Conservation (phyloP, 2,113 vertebrate species). For the Amphiprion ocellaris region DNA sequence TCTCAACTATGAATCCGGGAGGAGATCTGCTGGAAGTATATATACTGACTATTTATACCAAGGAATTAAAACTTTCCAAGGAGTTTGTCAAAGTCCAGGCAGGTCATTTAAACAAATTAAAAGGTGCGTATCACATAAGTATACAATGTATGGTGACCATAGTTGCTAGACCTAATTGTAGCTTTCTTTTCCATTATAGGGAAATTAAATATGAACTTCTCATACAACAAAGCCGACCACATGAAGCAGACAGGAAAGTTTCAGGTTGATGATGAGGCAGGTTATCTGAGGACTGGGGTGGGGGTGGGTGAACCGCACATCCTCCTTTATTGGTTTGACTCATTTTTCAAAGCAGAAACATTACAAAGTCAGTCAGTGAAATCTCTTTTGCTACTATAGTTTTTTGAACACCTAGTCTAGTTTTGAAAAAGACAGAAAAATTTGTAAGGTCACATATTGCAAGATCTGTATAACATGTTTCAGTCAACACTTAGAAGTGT, state of each 20-base stretch:
- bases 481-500: too few relatives aligned
- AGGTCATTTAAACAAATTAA: too few relatives aligned
- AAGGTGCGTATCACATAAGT: neutral
- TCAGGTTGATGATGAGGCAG: constrained; percentile 15
- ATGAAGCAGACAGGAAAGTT: constrained; percentile 13
- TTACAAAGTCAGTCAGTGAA: neutral
- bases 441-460: too few relatives aligned
- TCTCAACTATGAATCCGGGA: too few relatives aligned
- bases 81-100: too few relatives aligned
- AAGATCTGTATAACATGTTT: too few relatives aligned
- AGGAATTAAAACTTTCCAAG: too few relatives aligned
- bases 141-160: neutral
- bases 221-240: constrained; percentile 14
- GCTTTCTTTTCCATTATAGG: neutral
- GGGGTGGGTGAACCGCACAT: constrained; percentile 8
- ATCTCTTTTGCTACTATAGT: neutral
- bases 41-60: too few relatives aligned
- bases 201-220: constrained; percentile 8
- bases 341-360: neutral
- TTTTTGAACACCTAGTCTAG: neutral
- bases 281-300: neutral
- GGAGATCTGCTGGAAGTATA: too few relatives aligned
- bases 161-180: neutral
- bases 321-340: neutral
- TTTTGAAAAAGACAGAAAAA: too few relatives aligned